Evolutionary conservation across 2,888 invertebrate genomes (phyloP), one percentile per base, ranked within the genome.

Genomic region (Ctena decussata): DNA sequence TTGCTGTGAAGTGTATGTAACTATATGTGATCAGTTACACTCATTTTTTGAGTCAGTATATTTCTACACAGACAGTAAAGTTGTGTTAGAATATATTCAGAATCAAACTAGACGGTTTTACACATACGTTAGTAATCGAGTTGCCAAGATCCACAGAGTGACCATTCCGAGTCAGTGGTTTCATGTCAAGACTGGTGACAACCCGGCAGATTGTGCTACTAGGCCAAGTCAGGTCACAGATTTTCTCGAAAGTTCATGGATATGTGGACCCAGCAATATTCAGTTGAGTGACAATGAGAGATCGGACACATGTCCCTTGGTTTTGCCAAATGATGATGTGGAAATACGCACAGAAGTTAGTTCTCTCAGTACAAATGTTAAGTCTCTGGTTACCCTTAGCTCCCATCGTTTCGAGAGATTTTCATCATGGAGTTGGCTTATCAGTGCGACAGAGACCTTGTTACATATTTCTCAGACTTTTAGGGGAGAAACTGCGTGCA

Each of bases 161-260:
- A 74, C 82, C 18, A 30, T 18, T 3, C 87, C 89, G 21, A 11
- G 65, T 15, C 89, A 91, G 49, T 91, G 89, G 90, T 69, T 37
- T 1, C 84, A 49, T 80, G 77, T 89, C 0, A 15, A 77, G 0
- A 85, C 91, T 15, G 65, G 82, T 0, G 15, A 37, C 0, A 89
- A 91, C 65, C 87, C 89, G 6, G 84, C 89, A 15, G 89, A 90
- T 39, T 41, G 60, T 30, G 87, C 76, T 15, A 90, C 89, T 6
- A 77, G 89, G 35, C 65, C 75, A 8, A 24, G 79, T 46, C 12
- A 44, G 6, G 79, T 70, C 12, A 21, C 37, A 18, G 15, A 77
- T 32, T 32, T 85, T 27, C 21, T 49, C 18, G 70, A 74, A 37
- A 85, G 83, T 41, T 1, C 57, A 18, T 91, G 87, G 89, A 24